Base-by-base conservation (phyloP, 2,113 vertebrate species). In the Serilophus lunatus region DNA sequence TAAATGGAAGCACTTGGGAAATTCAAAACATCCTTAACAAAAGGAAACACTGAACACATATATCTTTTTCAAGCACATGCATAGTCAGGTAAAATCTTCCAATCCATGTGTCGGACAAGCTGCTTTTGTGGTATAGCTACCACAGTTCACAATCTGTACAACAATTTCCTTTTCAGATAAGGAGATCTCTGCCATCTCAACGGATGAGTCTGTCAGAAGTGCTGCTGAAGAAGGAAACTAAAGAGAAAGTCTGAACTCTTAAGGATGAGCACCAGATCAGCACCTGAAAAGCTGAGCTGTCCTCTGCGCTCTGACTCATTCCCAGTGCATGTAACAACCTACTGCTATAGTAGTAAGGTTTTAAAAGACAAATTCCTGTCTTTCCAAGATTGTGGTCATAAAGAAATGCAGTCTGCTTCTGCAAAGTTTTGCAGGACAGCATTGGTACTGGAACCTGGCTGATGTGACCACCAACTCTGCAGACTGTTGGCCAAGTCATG, bases 91-190 rank as follows among this genome's bases (percentile, higher is more conserved):
- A 72, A 82, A 70, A 85, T 40, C 24, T 72, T 85, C 38, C 49
- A 23, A 64, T 33, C 54, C 51, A 61, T 4, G 8, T 72, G 66
- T 53, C 1, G 3, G 78, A 90, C 36, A 72, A 82, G 36, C 70
- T 80, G 74, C 16, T 94, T 82, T 72, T 68, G 53, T 82, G 75
- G 44, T 85, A 65, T 65, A 35, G 28, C 35, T 72, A 44, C 49
- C 57, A 44, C 44, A 56, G 28, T 28, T 71, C 24, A 42, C 42
- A 92, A 77, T 40, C 81, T 79, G 65, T 82, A 91, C 44, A 83
- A 61, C n/a, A 33, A 51, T 61, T 94, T 94, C 74, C 82, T 71
- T 44, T 82, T 28, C 61, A 90, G 57, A 93, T 69, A 93, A 91
- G 78, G 36, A 76, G 35, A 25, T 63, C 84, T 91, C 78, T 65